Conservation (phyloP, 2,797 vertebrate genomes). For the Sebastes iracundus region DNA sequence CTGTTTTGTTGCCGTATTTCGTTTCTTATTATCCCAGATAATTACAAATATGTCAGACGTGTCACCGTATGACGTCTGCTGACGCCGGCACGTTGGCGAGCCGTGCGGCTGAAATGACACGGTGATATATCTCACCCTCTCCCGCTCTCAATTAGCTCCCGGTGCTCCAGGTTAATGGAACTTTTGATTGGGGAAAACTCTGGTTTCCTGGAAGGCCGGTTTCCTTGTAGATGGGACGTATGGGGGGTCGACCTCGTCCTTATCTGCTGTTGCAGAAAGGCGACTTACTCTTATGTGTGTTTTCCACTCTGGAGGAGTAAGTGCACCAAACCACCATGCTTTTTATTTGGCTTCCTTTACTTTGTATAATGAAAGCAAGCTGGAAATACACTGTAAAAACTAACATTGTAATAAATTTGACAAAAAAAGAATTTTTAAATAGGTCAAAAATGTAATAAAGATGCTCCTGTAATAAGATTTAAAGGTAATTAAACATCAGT, state of each 20-base stretch:
- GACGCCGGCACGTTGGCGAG: slow-evolving; percentile 28
- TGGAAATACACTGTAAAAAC: not conserved
- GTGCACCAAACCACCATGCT: not conserved
- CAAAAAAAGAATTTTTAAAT: not conserved
- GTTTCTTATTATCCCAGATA: slow-evolving; percentile 61
- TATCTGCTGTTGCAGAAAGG: slow-evolving; percentile 71
- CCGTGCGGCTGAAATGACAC: slow-evolving; percentile 43
- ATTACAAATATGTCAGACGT: slow-evolving; percentile 72
- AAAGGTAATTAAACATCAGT: not conserved
- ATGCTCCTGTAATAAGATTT: not conserved
- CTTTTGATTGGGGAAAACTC: slow-evolving; percentile 74
- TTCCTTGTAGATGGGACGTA: slow-evolving; percentile 34
- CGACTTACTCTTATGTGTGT: slow-evolving; percentile 17
- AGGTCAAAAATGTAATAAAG: not conserved
- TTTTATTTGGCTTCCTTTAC: not conserved
- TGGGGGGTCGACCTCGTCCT: slow-evolving; percentile 60
- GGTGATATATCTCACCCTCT: slow-evolving; percentile 60
- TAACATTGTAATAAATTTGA: not conserved
- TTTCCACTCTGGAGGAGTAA: not conserved
- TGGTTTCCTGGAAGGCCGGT: slow-evolving; percentile 46
- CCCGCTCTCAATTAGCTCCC: slow-evolving; percentile 78
- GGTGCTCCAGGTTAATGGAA: slow-evolving; percentile 81
- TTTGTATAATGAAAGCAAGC: not conserved
- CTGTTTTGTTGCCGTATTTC: slow-evolving; percentile 35
- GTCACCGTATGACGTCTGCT: slow-evolving; percentile 34